Evolutionary conservation across 2,888 invertebrate genomes (phyloP), one percentile per base, ranked within the genome.

Genomic region (Malthinus seriepunctatus): DNA sequence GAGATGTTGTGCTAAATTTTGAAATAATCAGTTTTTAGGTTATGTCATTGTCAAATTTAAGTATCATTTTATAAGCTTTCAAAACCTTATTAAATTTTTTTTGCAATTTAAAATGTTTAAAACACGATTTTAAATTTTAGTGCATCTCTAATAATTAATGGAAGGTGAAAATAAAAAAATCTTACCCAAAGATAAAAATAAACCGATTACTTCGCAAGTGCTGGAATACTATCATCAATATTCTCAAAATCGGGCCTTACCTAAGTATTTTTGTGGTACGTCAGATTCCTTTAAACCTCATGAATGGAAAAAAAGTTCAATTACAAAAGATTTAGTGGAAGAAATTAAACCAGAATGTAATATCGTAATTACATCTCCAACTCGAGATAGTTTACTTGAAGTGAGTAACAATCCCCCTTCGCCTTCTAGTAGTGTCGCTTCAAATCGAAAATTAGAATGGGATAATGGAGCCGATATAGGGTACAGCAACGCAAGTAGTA

Each of bases 401-500:
- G 52, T 51, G n/a, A n/a, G n/a, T 47, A 50, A 53, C 14, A 34
- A 50, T 39, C 35, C 39, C 7, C 52, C 82, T 15, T 89, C 91
- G 5, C 91, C 92, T 1, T 86, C 90, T 11, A 91, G 91, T 63
- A 89, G 89, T 71, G 78, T 88, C 0, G 86, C 89, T 49, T 89
- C 90, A 0, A 87, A 86, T 70, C 84, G 88, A 50, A 89, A 88
- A 63, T 78, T 93, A 1, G 93, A 93, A 79, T 93, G 93, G 93
- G 93, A 93, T 74, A 92, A 90, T 34, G 86, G 92, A 15, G 93
- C 90, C 0, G 93, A 93, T 79, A 90, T 93, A 42, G 93, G 93
- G 0, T 93, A 93, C 76, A 68, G 67, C 50, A 76, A 76, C 53
- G 70, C 64, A 51, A 56, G 61, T 37, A 81, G 79, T 73, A 80